A percentile compares a stretch with the other conserved stretches of the same genome.
Conservation (phyloP, 2,113 vertebrate genomes). For the Paramisgurnus dabryanus region DNA sequence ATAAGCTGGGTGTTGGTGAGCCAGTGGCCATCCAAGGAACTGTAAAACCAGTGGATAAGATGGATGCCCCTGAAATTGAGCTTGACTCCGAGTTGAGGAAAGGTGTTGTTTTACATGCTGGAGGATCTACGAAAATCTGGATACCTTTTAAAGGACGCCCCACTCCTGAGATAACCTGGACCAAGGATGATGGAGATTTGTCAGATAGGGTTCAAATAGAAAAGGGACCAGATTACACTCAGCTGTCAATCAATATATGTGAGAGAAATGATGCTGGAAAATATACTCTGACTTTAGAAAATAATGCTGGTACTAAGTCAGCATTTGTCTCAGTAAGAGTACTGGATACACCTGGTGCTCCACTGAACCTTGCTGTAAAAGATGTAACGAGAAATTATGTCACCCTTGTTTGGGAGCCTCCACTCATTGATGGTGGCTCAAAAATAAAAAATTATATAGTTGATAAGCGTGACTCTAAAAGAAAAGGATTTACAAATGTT, state of each 20-base stretch:
- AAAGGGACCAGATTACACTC: conserved; percentile 85
- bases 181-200: conserved; percentile 89
- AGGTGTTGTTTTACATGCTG: conserved; percentile 91
- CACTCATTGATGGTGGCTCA: conserved; percentile 91
- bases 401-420: conserved; percentile 92
- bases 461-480: conserved; percentile 95
- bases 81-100: conserved; percentile 93
- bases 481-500: conserved; percentile 91
- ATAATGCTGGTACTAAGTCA: conserved; percentile 90
- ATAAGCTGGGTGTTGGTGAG: conserved; percentile 93
- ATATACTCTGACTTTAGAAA: conserved; percentile 89
- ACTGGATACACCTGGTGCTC: conserved; percentile 92
- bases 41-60: conserved; percentile 90
- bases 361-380: conserved; percentile 86
- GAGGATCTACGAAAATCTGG: conserved; percentile 87
- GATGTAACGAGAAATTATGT: conserved; percentile 90
- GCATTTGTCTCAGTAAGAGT: conserved; percentile 96
- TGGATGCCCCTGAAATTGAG: conserved; percentile 91
- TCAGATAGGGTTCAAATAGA: conserved; percentile 89
- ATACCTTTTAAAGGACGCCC: conserved; percentile 95
- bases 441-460: conserved; percentile 95
- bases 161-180: conserved; percentile 89
- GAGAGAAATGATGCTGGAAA: conserved; percentile 96
- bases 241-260: conserved; percentile 91
- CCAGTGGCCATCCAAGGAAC: conserved; percentile 83